Evolutionary conservation across 1,140 invertebrate species (phyloP).

Genomic region (Stegodyphus dumicola): DNA sequence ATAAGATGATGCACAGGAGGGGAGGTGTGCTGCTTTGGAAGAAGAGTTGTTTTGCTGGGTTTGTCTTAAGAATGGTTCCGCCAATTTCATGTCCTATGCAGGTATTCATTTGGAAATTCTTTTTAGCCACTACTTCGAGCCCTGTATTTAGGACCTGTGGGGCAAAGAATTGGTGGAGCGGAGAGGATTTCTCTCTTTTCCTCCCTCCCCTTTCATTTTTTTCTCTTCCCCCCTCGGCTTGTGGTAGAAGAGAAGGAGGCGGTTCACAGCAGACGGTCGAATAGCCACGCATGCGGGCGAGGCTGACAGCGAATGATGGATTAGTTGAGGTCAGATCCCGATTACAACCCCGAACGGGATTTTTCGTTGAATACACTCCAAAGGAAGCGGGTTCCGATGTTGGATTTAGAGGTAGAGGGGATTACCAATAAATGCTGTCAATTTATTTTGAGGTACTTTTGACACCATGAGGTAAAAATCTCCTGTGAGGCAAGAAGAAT

Average conservation of each 20-base stretch:
- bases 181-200: not conserved
- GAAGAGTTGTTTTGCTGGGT: no score
- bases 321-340: constrained; percentile 14
- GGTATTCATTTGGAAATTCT: constrained; percentile 39
- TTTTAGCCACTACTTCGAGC: not conserved
- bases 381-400: no score
- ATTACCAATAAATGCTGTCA: no score
- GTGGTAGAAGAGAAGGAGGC: not conserved
- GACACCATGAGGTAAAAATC: no score
- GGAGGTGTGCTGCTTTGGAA: no score
- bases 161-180: not conserved
- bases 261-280: not conserved
- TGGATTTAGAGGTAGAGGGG: no score
- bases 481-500: no score
- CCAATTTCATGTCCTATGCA: constrained; percentile 36
- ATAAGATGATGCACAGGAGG: no score
- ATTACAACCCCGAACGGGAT: constrained; percentile 12
- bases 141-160: not conserved
- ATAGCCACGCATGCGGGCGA: not conserved
- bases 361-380: not conserved
- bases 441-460: no score
- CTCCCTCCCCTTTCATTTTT: not conserved
- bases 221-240: not conserved
- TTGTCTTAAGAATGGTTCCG: constrained; percentile 5
- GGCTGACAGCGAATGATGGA: constrained; percentile 44